These are phyloP conservation scores for Aethina tumida DNA, from an alignment of 1,140 invertebrate species.

Conservation along the genomic window DNA sequence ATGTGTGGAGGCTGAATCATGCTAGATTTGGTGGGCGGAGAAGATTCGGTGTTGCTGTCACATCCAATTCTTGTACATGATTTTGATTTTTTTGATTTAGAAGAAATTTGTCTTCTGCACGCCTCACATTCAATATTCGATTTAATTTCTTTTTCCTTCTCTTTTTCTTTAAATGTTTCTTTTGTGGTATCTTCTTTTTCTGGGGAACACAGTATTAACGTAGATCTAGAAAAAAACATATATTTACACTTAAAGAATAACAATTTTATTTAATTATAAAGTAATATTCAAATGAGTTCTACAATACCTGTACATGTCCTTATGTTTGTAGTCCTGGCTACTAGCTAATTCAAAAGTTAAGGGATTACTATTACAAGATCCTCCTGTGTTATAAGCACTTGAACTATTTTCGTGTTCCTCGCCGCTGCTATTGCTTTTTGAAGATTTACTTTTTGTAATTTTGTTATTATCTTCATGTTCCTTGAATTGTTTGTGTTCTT, in stretches of 20 bases:
- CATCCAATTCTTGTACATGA: conserved; percentile 19
- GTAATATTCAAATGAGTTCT: conserved; percentile 1
- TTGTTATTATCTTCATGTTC: conserved; percentile 20
- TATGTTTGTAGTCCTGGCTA: conserved; percentile 38
- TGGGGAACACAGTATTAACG: conserved; percentile 38
- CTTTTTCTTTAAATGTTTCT: too few species aligned
- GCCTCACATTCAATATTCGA: conserved; percentile 20
- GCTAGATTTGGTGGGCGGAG: conserved; percentile 26
- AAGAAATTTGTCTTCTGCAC: conserved; percentile 20
- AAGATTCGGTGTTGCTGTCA: conserved; percentile 26
- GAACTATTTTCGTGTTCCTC: conserved; percentile 56
- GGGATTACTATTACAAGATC: conserved; percentile 62
- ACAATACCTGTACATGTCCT: conserved; percentile 29
- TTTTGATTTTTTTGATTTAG: conserved; percentile 25
- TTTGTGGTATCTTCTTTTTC: conserved; percentile 23
- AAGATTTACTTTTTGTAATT: conserved; percentile 27
- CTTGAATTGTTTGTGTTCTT: conserved; percentile 13
- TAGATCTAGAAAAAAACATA: conserved; percentile 23
- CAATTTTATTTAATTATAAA: neutral
- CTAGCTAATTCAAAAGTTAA: conserved; percentile 49
- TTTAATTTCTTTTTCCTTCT: conserved; percentile 18
- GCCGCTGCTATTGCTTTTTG: conserved; percentile 42
- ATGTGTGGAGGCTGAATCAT: conserved; percentile 23
- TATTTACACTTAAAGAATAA: conserved; percentile 3
- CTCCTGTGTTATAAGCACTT: conserved; percentile 70